Evolutionary conservation across 1,140 invertebrate genomes (phyloP).

Genomic region (Eufriesea mexicana): DNA sequence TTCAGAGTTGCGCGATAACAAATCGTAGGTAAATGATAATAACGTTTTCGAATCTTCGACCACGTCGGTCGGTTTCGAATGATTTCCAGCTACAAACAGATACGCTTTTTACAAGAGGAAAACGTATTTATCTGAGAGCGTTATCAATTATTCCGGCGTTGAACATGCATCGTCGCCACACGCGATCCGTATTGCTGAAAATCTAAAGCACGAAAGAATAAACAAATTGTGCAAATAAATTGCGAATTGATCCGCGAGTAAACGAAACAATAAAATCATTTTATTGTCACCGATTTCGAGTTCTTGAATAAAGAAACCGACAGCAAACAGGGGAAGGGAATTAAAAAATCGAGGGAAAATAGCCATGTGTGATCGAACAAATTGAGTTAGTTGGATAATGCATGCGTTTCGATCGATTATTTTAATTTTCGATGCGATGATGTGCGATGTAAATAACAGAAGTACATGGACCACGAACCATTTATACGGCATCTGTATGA

Average conservation of each 20-base stretch:
- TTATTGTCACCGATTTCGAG: not conserved
- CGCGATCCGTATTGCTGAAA: too few species aligned
- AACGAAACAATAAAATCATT: not conserved
- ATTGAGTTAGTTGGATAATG: not conserved
- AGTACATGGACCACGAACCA: too few species aligned
- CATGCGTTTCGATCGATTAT: not conserved
- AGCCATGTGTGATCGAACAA: not conserved
- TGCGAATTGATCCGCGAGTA: not conserved
- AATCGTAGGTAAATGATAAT: too few species aligned
- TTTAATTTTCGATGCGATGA: too few species aligned
- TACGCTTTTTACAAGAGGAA: not conserved
- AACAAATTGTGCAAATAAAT: slow-evolving; percentile 8
- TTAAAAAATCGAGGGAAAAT: not conserved
- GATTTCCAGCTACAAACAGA: not conserved
- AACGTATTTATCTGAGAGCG: not conserved
- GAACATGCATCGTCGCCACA: not conserved
- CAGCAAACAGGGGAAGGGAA: not conserved
- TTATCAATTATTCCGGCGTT: not conserved
- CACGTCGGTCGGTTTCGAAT: not conserved
- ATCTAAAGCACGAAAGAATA: not conserved
- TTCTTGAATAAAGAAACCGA: not conserved
- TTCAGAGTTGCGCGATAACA: too few species aligned
- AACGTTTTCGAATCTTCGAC: not conserved
- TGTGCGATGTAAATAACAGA: too few species aligned
- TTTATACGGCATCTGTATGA: too few species aligned